Evolutionary conservation across 2,888 invertebrate genomes (phyloP), one percentile per base, ranked within the genome.

Genomic region (Drosophila flavopinicola): DNA sequence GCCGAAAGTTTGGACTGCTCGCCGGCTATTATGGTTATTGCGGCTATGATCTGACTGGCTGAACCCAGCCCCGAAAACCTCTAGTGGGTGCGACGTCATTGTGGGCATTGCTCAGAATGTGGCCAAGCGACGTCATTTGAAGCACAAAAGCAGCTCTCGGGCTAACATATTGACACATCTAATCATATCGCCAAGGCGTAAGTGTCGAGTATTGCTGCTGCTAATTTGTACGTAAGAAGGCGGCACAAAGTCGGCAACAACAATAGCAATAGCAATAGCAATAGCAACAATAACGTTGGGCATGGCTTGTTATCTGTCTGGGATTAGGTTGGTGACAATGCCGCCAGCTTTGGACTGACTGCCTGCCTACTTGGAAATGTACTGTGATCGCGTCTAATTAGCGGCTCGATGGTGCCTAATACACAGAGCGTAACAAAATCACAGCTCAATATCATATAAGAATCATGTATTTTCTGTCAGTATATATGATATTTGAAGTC

Each of bases 141-240:
- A 49, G 41, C 51, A 32, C 10, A 10, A 5, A 32, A 23, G 29
- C 42, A 48, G 29, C 63, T 42, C 6, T 49, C 64, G 42, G 48
- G 51, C 47, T 66, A 49, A 67, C 64, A 70, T 83, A 85, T 83
- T 83, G 82, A 78, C 82, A 82, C 58, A 75, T 82, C 76, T 78
- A 83, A 83, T 83, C 83, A 85, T 85, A 82, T 85, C 78, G 65
- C 47, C 49, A 54, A 60, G 61, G 53, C 53, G 45, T 37, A 42
- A 48, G 30, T 52, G 56, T 33, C 52, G 33, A 58, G 74, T 76
- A 71, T 79, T 76, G 63, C 64, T 76, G 63, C 64, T 49, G 78
- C 82, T 83, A 82, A 83, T 83, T 83, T 82, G 57, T 66, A 72
- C 72, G 54, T 44, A 48, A 49, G 23, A 33, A 33, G 35, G 39